Conservation (phyloP, 2,888 invertebrate genomes). For the Tineola bisselliella region DNA sequence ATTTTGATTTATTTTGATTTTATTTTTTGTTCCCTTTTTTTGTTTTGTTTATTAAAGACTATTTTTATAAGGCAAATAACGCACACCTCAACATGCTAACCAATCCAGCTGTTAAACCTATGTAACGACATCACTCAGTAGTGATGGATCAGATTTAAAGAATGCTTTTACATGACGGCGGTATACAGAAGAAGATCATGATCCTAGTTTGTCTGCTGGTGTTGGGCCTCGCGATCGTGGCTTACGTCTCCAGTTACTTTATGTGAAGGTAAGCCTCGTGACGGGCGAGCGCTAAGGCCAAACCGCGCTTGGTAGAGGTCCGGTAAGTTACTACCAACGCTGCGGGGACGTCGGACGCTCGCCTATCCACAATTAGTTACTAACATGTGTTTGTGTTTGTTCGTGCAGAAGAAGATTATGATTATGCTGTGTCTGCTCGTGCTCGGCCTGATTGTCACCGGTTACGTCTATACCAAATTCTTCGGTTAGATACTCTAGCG, state of each 20-base stretch:
- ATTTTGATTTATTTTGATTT: conserved; percentile 47
- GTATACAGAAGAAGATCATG: conserved; percentile 87
- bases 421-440: conserved; percentile 89
- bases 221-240: conserved; percentile 81
- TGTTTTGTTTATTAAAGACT: conserved; percentile 16
- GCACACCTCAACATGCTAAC: conserved; percentile 30
- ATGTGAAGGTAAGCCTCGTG: conserved; percentile 45
- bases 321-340: neutral
- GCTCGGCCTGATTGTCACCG: conserved; percentile 75
- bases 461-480: conserved; percentile 66
- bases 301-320: conserved; percentile 15
- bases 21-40: conserved; percentile 25
- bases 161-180: conserved; percentile 57
- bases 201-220: conserved; percentile 90
- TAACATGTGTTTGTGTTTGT: conserved; percentile 62
- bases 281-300: conserved; percentile 21
- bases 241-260: conserved; percentile 72
- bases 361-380: conserved; percentile 37
- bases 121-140: neutral
- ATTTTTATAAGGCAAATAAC: conserved; percentile 64
- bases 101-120: neutral
- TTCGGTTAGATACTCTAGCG: conserved; percentile 51
- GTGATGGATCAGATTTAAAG: conserved; percentile 33
- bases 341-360: conserved; percentile 26
- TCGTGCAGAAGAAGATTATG: conserved; percentile 92